phyloP scores from a whole-genome alignment of 2,797 vertebrate genomes.

The Pseudochirops corinnae region DNA sequence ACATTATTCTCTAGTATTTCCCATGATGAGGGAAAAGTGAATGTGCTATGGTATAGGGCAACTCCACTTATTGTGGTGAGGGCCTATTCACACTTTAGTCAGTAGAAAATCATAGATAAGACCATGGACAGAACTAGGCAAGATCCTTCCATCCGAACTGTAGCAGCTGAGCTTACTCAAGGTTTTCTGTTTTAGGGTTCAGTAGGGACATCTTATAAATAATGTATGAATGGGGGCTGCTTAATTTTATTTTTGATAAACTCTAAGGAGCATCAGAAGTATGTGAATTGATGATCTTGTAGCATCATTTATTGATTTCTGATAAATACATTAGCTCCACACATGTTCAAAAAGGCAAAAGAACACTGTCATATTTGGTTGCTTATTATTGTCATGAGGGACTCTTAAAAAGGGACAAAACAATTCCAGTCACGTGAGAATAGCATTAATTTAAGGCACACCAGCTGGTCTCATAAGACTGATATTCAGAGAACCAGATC shows the following conservation, averaged over 20 bases:
- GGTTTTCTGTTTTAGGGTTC: not conserved
- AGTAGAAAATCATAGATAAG: not conserved
- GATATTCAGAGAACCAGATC: not conserved
- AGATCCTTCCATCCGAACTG: not conserved
- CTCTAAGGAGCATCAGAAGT: not conserved
- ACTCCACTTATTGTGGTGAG: not conserved
- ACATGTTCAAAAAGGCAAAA: slow-evolving; percentile 25
- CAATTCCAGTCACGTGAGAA: slow-evolving; percentile 15
- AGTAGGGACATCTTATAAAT: not conserved
- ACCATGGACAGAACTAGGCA: not conserved
- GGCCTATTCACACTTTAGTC: not conserved
- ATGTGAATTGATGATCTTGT: not conserved
- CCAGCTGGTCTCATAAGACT: not conserved
- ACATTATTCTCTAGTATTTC: not conserved
- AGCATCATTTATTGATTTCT: not conserved
- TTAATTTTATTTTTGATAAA: not conserved
- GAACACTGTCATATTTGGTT: not conserved
- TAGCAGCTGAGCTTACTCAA: not conserved
- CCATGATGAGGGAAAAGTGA: not conserved
- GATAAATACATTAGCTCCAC: not conserved
- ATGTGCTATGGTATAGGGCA: not conserved
- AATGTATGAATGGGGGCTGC: not conserved
- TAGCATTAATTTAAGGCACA: not conserved
- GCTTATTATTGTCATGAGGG: not conserved
- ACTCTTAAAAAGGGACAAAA: slow-evolving; percentile 1